These are phyloP conservation scores for rabbit (Oryctolagus cuniculus) DNA, from an alignment of 2,113 vertebrate species.

Conservation along the genomic window DNA sequence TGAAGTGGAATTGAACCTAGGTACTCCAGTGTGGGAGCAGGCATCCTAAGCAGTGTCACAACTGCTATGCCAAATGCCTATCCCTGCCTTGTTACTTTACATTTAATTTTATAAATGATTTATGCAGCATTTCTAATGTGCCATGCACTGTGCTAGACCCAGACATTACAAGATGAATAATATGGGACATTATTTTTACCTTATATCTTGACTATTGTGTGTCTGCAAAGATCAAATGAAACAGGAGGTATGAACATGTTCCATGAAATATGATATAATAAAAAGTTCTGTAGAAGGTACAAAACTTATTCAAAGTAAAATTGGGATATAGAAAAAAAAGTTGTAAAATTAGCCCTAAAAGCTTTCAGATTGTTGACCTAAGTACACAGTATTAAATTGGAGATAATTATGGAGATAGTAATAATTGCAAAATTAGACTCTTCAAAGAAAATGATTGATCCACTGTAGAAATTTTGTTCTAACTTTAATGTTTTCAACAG, in stretches of 20 bases:
- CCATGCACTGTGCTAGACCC: neutral
- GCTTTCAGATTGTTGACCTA: constrained; percentile 5
- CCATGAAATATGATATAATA: neutral
- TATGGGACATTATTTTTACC: neutral
- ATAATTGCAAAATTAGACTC: neutral
- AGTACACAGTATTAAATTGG: neutral
- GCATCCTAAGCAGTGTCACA: too few species aligned
- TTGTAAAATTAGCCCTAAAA: constrained; percentile 15
- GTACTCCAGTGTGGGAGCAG: too few species aligned
- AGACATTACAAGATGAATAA: neutral
- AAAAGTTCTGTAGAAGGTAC: neutral
- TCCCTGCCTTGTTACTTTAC: neutral
- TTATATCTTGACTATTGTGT: neutral
- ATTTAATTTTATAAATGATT: constrained; percentile 19
- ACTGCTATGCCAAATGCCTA: too few species aligned
- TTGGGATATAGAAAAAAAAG: neutral
- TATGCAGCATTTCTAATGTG: neutral
- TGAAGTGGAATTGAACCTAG: too few species aligned
- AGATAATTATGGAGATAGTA: neutral
- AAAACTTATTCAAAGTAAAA: constrained; percentile 28
- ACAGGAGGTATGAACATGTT: neutral
- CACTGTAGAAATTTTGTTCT: constrained; percentile 25
- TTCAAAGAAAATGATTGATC: constrained; percentile 57
- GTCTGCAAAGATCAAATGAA: neutral
- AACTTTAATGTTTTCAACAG: constrained; percentile 60